A percentile compares a stretch with the other conserved stretches of the same genome.
These are phyloP conservation scores for Drosophila greeni DNA, from an alignment of 2,888 invertebrate genomes.

Conservation along the genomic window DNA sequence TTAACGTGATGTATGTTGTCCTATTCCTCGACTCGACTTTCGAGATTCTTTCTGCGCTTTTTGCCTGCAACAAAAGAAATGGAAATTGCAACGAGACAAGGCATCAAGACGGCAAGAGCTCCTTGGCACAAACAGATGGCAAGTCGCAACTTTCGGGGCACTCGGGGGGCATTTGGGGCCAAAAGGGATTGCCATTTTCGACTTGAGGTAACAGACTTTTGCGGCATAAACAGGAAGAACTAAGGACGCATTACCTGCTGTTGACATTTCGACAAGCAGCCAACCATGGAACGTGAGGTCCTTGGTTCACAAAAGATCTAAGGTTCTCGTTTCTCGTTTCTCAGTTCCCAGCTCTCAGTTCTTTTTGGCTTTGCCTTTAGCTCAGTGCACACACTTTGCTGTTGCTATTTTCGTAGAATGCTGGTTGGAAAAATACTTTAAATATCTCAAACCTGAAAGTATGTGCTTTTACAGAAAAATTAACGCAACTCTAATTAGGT, in stretches of 20 bases:
- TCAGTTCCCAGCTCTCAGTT: not conserved
- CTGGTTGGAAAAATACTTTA: constrained; percentile 19
- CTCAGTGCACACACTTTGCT: constrained; percentile 9
- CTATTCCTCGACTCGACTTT: constrained; percentile 16
- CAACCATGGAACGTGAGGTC: constrained; percentile 54
- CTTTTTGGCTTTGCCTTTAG: constrained; percentile 17
- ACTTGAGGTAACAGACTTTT: constrained; percentile 42
- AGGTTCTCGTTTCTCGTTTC: constrained; percentile 8
- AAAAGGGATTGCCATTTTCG: constrained; percentile 17
- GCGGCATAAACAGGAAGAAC: constrained; percentile 51
- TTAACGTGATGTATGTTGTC: constrained; percentile 11
- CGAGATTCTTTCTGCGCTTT: constrained; percentile 13
- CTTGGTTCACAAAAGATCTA: constrained; percentile 47
- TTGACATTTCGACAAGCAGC: constrained; percentile 58
- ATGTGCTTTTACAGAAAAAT: not conserved
- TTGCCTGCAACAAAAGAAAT: constrained; percentile 31
- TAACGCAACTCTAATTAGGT: not conserved
- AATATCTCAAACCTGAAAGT: constrained; percentile 4
- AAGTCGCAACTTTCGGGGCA: constrained; percentile 19
- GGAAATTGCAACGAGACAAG: constrained; percentile 33
- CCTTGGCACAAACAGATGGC: constrained; percentile 24
- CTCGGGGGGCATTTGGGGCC: not conserved
- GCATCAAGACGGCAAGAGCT: not conserved
- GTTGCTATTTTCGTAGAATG: constrained; percentile 22
- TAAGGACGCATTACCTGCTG: constrained; percentile 64